Percentiles rank a stretch among this genome's conserved stretches.
phyloP scores from a whole-genome alignment of 2,797 vertebrate genomes.

The Cottoperca gobio region DNA sequence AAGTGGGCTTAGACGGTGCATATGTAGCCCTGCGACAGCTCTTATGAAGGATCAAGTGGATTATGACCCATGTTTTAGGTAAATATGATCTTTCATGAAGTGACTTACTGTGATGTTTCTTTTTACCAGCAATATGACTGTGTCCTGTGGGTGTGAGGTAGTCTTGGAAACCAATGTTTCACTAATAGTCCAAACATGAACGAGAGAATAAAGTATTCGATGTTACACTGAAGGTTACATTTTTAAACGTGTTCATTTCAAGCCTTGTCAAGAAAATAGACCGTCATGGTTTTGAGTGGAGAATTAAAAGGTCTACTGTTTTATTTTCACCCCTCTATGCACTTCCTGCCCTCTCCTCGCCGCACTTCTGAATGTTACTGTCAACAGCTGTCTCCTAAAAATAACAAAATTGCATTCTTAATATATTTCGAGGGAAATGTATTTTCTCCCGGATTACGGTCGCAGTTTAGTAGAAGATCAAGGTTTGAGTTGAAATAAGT shows the following conservation, averaged over 20 bases:
- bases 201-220: not conserved
- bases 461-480: too few relatives aligned
- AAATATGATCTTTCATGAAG: slow-evolving; percentile 36
- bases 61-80: slow-evolving; percentile 47
- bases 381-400: too few relatives aligned
- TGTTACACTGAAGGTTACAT: not conserved
- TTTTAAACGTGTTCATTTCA: not conserved
- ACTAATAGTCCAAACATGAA: too few relatives aligned
- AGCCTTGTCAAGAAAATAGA: not conserved
- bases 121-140: not conserved
- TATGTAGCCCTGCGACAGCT: slow-evolving; percentile 48
- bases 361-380: slow-evolving; percentile 1
- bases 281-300: slow-evolving; percentile 16
- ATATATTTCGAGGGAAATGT: too few relatives aligned
- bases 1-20: slow-evolving; percentile 46
- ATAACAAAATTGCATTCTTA: too few relatives aligned
- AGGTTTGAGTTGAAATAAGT: too few relatives aligned
- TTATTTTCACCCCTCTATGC: slow-evolving; percentile 26
- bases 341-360: not conserved
- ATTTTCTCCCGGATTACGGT: too few relatives aligned
- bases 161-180: slow-evolving; percentile 3
- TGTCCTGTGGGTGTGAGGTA: not conserved
- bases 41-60: slow-evolving; percentile 55
- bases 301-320: slow-evolving; percentile 17
- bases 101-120: slow-evolving; percentile 21